Conservation (phyloP, 2,888 invertebrate genomes). For the Elaeidobius kamerunicus region DNA sequence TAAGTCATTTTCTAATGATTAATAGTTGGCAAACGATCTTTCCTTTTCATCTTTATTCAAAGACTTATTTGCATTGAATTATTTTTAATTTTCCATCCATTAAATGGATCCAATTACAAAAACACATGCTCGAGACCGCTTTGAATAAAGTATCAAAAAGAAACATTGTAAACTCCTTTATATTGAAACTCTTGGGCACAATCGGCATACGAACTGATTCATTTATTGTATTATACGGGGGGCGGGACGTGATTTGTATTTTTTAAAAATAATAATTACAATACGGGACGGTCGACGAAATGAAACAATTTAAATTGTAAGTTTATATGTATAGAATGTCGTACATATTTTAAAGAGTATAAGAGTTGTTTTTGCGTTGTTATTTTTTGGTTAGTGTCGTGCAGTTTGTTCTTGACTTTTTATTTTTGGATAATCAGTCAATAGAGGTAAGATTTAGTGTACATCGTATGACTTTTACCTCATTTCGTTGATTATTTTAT, state of each 20-base stretch:
- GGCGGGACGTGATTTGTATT: conserved; percentile 44
- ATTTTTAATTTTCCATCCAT: too few relatives aligned
- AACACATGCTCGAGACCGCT: too few relatives aligned
- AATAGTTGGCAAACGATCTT: too few relatives aligned
- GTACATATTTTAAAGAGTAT: conserved; percentile 43
- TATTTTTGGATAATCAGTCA: conserved; percentile 38
- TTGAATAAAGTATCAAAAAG: too few relatives aligned
- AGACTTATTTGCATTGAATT: too few relatives aligned
- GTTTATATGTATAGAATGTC: conserved; percentile 48
- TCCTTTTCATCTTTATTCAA: too few relatives aligned
- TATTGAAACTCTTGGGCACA: too few relatives aligned
- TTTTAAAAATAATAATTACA: conserved; percentile 38
- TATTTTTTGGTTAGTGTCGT: conserved; percentile 46
- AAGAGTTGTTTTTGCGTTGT: conserved; percentile 45
- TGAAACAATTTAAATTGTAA: conserved; percentile 46
- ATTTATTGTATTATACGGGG: conserved; percentile 14
- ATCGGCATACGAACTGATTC: too few relatives aligned
- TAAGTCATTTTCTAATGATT: neutral
- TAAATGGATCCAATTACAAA: too few relatives aligned
- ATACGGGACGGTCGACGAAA: conserved; percentile 47
- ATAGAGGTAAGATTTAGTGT: conserved; percentile 3
- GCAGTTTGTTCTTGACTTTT: conserved; percentile 42
- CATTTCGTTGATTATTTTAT: neutral
- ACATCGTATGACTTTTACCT: neutral
- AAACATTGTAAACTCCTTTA: too few relatives aligned